Conservation (phyloP, 2,888 invertebrate genomes). For the Neria commutata region DNA sequence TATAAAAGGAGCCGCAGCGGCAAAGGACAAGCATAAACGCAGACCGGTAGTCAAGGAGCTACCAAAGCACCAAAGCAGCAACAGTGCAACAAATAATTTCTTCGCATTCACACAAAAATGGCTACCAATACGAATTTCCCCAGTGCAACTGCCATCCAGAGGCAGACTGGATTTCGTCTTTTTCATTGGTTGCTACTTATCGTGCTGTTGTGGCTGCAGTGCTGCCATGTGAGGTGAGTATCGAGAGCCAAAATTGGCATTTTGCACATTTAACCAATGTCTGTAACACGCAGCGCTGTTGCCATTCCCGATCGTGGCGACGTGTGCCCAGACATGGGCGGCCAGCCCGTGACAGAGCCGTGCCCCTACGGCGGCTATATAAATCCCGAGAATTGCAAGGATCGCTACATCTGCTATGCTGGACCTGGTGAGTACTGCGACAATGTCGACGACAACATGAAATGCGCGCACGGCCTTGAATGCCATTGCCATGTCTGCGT, state of each 20-base stretch:
- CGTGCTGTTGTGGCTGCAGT: neutral
- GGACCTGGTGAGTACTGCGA: slow-evolving; percentile 24
- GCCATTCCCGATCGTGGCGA: neutral
- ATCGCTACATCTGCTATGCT: slow-evolving; percentile 28
- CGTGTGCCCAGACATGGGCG: too few relatives aligned
- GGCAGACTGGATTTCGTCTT: neutral
- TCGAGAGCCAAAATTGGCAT: neutral
- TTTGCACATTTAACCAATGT: neutral
- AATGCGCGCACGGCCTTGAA: neutral
- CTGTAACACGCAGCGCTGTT: too few relatives aligned
- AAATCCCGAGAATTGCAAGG: slow-evolving; percentile 23
- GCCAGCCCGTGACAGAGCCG: neutral
- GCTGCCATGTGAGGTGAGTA: slow-evolving; percentile 3
- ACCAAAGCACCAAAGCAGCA: too few relatives aligned
- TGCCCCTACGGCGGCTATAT: slow-evolving; percentile 27
- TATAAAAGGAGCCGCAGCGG: too few relatives aligned
- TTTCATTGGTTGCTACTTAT: neutral
- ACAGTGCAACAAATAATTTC: too few relatives aligned
- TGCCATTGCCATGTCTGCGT: slow-evolving; percentile 26
- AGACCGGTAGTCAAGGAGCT: too few relatives aligned
- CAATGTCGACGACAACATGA: slow-evolving; percentile 15
- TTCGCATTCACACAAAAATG: too few relatives aligned
- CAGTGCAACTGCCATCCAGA: too few relatives aligned
- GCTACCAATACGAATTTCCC: too few relatives aligned
- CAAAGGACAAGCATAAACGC: too few relatives aligned